A percentile compares a stretch with the other conserved stretches of the same genome.
Conservation (phyloP, 1,140 invertebrate species). For the Chionoecetes opilio region DNA sequence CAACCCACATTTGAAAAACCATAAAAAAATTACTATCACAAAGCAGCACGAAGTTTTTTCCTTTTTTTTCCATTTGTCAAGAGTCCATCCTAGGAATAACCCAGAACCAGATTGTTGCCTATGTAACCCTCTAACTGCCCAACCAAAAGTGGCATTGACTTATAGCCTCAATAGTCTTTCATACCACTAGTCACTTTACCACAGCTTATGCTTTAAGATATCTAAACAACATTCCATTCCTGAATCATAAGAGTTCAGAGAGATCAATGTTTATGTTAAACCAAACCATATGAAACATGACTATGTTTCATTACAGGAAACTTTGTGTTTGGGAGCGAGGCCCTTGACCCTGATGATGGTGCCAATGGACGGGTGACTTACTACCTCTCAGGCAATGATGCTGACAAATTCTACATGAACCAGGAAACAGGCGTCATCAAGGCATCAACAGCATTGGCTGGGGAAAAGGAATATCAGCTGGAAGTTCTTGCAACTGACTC, state of each 20-base stretch:
- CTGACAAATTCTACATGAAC: slow-evolving; percentile 90
- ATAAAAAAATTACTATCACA: too few species aligned
- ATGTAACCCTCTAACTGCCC: too few species aligned
- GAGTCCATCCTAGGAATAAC: too few species aligned
- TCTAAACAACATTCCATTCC: too few species aligned
- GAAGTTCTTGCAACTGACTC: slow-evolving; percentile 87
- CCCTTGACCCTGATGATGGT: slow-evolving; percentile 91
- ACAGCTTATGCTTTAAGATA: neutral
- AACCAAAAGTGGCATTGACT: too few species aligned
- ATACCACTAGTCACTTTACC: neutral
- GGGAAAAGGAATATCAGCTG: slow-evolving; percentile 87
- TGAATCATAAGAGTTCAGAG: neutral
- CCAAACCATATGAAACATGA: neutral
- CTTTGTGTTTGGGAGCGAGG: slow-evolving; percentile 95
- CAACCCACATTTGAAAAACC: too few species aligned
- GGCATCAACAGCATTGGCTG: slow-evolving; percentile 82
- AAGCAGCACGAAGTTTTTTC: too few species aligned
- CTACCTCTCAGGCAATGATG: slow-evolving; percentile 90
- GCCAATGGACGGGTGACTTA: slow-evolving; percentile 92
- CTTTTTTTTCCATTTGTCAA: too few species aligned
- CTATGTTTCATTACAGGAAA: slow-evolving; percentile 83
- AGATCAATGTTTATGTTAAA: neutral
- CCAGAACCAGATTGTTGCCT: too few species aligned
- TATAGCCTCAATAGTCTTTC: too few species aligned
- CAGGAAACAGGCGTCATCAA: slow-evolving; percentile 92